Conservation (phyloP, 53 echinoderm and acorn worm genomes). For the Glandiceps talaboti region DNA sequence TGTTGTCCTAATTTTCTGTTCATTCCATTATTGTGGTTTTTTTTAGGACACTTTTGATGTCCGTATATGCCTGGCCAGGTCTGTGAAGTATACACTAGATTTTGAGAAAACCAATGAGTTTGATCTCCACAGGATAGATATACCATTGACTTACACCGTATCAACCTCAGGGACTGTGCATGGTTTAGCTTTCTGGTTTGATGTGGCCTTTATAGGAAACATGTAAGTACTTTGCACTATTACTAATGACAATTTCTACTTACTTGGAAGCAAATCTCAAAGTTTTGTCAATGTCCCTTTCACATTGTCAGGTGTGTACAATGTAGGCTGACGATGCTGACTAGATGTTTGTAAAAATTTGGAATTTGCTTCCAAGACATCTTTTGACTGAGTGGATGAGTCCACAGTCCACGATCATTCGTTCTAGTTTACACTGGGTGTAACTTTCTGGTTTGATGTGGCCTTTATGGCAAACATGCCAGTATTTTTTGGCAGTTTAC, state of each 20-base stretch:
- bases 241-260: neutral
- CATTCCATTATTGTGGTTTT: no score
- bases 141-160: conserved; percentile 67
- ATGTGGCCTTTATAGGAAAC: conserved; percentile 88
- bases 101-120: conserved; percentile 66
- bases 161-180: conserved; percentile 82
- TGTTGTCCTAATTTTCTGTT: no score
- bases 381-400: no score
- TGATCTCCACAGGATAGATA: conserved; percentile 92
- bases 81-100: conserved; percentile 78
- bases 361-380: no score
- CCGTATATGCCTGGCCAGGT: conserved; percentile 90
- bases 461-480: conserved; percentile 89
- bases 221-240: conserved; percentile 55
- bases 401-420: no score
- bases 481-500: no score
- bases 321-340: no score
- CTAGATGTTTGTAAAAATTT: no score
- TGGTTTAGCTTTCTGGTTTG: conserved; percentile 98
- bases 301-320: no score
- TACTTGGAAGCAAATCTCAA: no score
- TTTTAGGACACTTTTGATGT: conserved; percentile 95
- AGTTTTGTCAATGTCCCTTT: no score
- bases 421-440: no score
- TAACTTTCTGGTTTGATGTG: conserved; percentile 98